Percentiles rank a stretch among this genome's conserved stretches.
Conservation (phyloP, 2,113 vertebrate genomes). For the Pseudorasbora parva region DNA sequence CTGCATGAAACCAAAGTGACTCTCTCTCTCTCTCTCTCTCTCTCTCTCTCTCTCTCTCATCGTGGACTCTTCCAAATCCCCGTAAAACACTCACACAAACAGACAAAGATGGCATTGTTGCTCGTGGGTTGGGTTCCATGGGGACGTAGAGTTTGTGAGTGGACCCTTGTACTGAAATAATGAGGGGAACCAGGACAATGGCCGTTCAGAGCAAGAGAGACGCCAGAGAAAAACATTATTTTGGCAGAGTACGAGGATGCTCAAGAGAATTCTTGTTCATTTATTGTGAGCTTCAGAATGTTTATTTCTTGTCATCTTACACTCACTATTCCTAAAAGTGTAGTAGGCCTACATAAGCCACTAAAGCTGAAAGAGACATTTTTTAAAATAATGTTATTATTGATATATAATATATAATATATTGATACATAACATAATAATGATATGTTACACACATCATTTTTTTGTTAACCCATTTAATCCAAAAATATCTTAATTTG, state of each 20-base stretch:
- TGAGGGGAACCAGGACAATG: slow-evolving; percentile 54
- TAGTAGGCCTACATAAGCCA: no score
- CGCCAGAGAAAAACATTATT: slow-evolving; percentile 6
- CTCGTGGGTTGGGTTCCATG: slow-evolving; percentile 40
- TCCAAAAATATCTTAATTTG: no score
- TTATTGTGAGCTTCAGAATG: background rate
- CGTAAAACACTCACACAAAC: slow-evolving; percentile 25
- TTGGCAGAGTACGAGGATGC: slow-evolving; percentile 5
- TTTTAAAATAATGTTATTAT: no score
- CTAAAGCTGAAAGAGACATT: no score
- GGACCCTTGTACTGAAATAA: slow-evolving; percentile 57
- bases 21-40: no score
- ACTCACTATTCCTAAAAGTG: no score
- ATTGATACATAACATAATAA: no score
- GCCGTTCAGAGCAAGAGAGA: slow-evolving; percentile 38
- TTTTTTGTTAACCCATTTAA: no score
- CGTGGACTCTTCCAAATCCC: background rate
- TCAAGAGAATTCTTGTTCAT: background rate
- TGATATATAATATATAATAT: no score
- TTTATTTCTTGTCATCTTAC: background rate
- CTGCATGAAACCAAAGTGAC: background rate
- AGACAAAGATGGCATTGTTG: slow-evolving; percentile 63
- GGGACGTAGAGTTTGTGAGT: slow-evolving; percentile 39
- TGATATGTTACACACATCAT: no score
- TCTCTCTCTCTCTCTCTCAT: background rate